Conservation (phyloP, 2,113 vertebrate genomes). For the Nerophis lumbriciformis region DNA sequence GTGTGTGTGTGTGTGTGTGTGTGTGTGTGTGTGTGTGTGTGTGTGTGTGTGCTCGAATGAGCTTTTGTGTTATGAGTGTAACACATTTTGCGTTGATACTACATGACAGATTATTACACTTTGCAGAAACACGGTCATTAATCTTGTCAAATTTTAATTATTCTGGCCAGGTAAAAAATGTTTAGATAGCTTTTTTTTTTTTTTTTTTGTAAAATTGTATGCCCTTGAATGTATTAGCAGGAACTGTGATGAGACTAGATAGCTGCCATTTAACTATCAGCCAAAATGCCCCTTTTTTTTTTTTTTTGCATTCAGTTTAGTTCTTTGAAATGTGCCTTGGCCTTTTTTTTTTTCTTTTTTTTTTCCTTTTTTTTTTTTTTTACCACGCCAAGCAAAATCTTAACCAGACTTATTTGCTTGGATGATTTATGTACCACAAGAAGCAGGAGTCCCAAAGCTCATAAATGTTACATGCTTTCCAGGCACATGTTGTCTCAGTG, state of each 20-base stretch:
- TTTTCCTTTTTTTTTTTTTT: constrained; percentile 33
- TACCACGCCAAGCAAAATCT: constrained; percentile 25
- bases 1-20: neutral
- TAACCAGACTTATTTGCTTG: constrained; percentile 49
- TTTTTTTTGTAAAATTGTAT: constrained; percentile 35
- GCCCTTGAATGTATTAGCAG: constrained; percentile 25
- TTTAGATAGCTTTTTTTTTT: constrained; percentile 7
- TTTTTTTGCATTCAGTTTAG: constrained; percentile 37
- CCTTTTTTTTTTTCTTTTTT: constrained; percentile 8
- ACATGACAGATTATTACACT: neutral
- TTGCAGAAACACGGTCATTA: constrained; percentile 24
- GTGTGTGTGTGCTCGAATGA: no score
- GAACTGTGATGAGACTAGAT: constrained; percentile 38
- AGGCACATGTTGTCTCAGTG: constrained; percentile 45
- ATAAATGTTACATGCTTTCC: constrained; percentile 45
- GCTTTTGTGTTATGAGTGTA: neutral
- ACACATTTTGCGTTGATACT: no score
- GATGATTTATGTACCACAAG: constrained; percentile 47
- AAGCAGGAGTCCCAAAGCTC: constrained; percentile 29
- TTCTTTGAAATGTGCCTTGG: constrained; percentile 48
- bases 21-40: no score
- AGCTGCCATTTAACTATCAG: constrained; percentile 3
- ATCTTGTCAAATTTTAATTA: constrained; percentile 8
- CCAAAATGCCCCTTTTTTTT: constrained; percentile 26
- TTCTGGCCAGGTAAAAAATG: neutral